Percentiles rank a stretch among this genome's conserved stretches.
These are phyloP conservation scores for Dysdera silvatica DNA, from an alignment of 1,140 invertebrate genomes.

Conservation along the genomic window DNA sequence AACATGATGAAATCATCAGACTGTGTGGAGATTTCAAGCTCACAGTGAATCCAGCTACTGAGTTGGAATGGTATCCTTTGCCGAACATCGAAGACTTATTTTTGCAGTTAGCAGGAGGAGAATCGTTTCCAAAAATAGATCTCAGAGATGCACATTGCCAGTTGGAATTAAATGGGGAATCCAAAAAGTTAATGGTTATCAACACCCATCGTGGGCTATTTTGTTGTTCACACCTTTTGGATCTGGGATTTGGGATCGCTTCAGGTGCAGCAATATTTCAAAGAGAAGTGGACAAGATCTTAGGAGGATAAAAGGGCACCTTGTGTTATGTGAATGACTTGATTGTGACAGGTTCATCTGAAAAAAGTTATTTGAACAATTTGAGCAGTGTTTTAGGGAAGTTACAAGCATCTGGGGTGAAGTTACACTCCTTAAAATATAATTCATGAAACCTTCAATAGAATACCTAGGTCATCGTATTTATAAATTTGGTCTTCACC, in stretches of 20 bases:
- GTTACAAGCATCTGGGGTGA: not conserved
- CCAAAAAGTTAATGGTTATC: too few species aligned
- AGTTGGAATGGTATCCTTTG: not conserved
- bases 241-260: too few species aligned
- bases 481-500: not conserved
- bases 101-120: not conserved
- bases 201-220: too few species aligned
- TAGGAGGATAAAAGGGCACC: too few species aligned
- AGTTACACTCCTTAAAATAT: not conserved
- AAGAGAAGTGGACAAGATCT: too few species aligned
- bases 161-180: too few species aligned
- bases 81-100: constrained; percentile 1
- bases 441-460: not conserved
- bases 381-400: not conserved
- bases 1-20: constrained; percentile 37
- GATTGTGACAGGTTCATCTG: not conserved
- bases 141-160: too few species aligned
- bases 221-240: too few species aligned
- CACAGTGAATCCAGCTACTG: not conserved
- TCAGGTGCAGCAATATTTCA: too few species aligned
- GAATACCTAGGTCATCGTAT: constrained; percentile 3
- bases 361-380: not conserved
- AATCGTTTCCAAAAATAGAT: too few species aligned
- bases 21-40: constrained; percentile 1
- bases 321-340: constrained; percentile 3